Evolutionary conservation across 2,888 invertebrate species (phyloP).

Genomic region (Himalopsyche tibetana): DNA sequence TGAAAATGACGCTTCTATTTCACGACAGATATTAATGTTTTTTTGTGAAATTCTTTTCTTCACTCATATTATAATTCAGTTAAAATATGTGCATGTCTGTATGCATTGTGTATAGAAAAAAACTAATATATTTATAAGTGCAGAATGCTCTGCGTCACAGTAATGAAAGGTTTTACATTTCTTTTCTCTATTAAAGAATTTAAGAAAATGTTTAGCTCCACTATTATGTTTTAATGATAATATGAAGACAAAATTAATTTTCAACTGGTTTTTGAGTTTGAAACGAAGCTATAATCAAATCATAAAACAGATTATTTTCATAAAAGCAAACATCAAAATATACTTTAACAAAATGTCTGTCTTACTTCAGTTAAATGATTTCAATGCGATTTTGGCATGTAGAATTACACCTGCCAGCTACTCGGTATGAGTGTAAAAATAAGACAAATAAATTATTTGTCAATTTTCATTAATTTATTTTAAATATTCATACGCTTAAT

Average conservation of each 20-base stretch:
- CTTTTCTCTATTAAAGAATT: background rate
- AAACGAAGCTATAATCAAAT: slow-evolving; percentile 19
- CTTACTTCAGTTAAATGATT: slow-evolving; percentile 26
- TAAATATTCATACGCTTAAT: too few relatives aligned
- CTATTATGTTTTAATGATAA: background rate
- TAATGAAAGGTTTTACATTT: too few relatives aligned
- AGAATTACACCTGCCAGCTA: background rate
- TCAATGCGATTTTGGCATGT: background rate
- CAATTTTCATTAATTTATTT: too few relatives aligned
- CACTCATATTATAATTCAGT: too few relatives aligned
- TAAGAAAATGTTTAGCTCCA: background rate
- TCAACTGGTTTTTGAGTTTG: slow-evolving; percentile 6
- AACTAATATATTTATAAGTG: too few relatives aligned
- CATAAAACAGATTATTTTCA: slow-evolving; percentile 34
- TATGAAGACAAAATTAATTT: slow-evolving; percentile 17
- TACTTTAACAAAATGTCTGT: slow-evolving; percentile 26
- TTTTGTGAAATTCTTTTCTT: too few relatives aligned
- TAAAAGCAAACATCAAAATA: slow-evolving; percentile 25
- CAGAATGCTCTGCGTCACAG: too few relatives aligned
- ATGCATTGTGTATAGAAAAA: too few relatives aligned
- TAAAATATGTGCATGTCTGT: too few relatives aligned
- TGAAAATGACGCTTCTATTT: too few relatives aligned
- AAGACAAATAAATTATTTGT: too few relatives aligned
- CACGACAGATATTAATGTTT: too few relatives aligned
- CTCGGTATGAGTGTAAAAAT: background rate